Conservation (phyloP, 2,888 invertebrate species). For the Drosophila nigritarsus region DNA sequence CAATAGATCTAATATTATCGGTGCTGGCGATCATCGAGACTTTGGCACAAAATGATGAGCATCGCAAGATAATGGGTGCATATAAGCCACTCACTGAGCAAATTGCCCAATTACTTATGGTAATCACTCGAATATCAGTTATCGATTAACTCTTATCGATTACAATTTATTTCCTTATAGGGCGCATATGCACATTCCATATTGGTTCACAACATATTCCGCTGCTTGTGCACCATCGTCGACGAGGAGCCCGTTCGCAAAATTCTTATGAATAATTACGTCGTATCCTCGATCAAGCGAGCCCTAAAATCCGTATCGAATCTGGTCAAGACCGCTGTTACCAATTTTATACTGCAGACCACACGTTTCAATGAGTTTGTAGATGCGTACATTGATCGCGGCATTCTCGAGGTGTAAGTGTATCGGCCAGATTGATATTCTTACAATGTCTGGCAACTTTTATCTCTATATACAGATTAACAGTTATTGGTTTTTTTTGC, state of each 20-base stretch:
- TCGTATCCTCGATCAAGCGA: slow-evolving; percentile 74
- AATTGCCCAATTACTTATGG: slow-evolving; percentile 73
- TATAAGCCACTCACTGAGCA: slow-evolving; percentile 47
- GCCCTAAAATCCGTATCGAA: slow-evolving; percentile 77
- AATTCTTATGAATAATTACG: slow-evolving; percentile 53
- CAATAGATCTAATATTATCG: slow-evolving; percentile 72
- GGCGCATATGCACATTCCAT: slow-evolving; percentile 72
- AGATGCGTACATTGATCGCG: slow-evolving; percentile 74
- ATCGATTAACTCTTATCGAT: neutral
- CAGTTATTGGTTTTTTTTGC: neutral
- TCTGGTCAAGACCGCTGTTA: slow-evolving; percentile 78
- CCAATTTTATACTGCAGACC: slow-evolving; percentile 82
- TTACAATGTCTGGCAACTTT: neutral
- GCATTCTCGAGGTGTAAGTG: slow-evolving; percentile 79
- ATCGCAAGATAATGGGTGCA: slow-evolving; percentile 53
- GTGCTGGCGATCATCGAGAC: slow-evolving; percentile 72
- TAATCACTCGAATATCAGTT: slow-evolving; percentile 18
- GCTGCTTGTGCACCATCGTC: slow-evolving; percentile 78
- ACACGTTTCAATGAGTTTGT: slow-evolving; percentile 74
- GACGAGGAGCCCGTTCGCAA: slow-evolving; percentile 67
- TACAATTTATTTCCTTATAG: slow-evolving; percentile 20
- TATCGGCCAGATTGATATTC: neutral
- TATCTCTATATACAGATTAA: neutral
- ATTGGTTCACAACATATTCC: slow-evolving; percentile 77
- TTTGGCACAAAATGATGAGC: slow-evolving; percentile 73